phyloP scores from a whole-genome alignment of 2,888 invertebrate species.

The Epinotia ramella region DNA sequence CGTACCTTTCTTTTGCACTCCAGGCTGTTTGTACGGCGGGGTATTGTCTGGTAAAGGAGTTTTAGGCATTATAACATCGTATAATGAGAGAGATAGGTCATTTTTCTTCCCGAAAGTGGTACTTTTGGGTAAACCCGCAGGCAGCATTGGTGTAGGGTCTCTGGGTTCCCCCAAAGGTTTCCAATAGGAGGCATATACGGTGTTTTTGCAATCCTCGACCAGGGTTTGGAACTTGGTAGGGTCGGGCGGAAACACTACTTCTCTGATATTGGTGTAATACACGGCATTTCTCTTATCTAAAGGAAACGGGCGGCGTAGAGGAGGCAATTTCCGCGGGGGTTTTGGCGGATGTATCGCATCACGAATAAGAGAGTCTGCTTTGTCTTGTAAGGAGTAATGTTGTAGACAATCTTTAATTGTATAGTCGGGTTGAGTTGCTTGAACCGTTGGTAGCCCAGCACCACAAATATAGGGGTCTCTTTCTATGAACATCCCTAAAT shows the following conservation, averaged over 20 bases:
- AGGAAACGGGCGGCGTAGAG: conserved; percentile 47
- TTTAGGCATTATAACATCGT: conserved; percentile 58
- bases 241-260: conserved; percentile 55
- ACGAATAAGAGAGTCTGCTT: conserved; percentile 57
- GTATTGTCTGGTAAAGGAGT: conserved; percentile 51
- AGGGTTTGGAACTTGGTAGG: conserved; percentile 58
- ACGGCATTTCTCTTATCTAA: conserved; percentile 55
- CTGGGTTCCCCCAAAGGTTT: conserved; percentile 52
- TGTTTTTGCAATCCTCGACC: conserved; percentile 56
- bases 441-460: conserved; percentile 55
- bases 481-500: conserved; percentile 59
- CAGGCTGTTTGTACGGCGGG: conserved; percentile 49
- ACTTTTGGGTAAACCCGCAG: conserved; percentile 51
- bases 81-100: conserved; percentile 48
- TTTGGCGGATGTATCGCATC: conserved; percentile 55
- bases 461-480: conserved; percentile 57
- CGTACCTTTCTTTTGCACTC: conserved; percentile 53
- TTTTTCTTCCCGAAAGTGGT: conserved; percentile 55
- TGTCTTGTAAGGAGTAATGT: conserved; percentile 58
- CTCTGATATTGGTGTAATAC: conserved; percentile 48
- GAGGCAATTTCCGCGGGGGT: conserved; percentile 49
- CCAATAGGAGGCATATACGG: conserved; percentile 58
- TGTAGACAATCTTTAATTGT: conserved; percentile 50
- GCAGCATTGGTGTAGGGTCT: conserved; percentile 56
- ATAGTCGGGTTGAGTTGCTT: conserved; percentile 51